phyloP scores from a whole-genome alignment of 2,797 vertebrate genomes.

The Numenius phaeopus region DNA sequence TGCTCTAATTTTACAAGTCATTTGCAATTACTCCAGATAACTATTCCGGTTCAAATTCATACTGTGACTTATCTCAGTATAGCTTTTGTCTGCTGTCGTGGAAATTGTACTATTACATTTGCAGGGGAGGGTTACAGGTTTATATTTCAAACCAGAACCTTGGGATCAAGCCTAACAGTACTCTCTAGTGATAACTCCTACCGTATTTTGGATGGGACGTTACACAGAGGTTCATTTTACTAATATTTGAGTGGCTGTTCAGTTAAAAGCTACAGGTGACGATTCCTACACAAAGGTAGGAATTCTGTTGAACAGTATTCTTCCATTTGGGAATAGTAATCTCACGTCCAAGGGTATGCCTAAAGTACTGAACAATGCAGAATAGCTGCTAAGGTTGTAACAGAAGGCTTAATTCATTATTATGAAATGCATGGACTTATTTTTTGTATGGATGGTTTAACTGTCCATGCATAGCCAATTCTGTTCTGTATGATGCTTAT shows the following conservation, averaged over 20 bases:
- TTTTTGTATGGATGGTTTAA: neutral
- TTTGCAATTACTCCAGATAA: neutral
- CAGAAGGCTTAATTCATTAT: neutral
- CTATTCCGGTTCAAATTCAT: neutral
- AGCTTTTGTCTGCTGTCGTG: neutral
- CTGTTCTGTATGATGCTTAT: neutral
- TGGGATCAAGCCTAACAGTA: neutral
- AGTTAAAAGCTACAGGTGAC: neutral
- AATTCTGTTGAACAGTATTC: neutral
- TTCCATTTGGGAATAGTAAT: neutral
- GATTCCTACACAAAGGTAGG: neutral
- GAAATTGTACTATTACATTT: neutral
- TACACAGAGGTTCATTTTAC: neutral
- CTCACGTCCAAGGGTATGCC: neutral
- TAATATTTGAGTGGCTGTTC: neutral
- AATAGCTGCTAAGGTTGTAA: neutral
- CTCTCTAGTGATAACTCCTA: neutral
- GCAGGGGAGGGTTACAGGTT: neutral
- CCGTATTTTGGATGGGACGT: neutral
- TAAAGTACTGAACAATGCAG: no score
- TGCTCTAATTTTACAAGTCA: neutral
- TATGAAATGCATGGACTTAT: neutral
- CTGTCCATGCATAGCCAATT: neutral
- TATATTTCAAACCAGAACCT: neutral
- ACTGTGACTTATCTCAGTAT: neutral